Conservation (phyloP, 2,888 invertebrate species). For the Mesorhabditis sp. region DNA sequence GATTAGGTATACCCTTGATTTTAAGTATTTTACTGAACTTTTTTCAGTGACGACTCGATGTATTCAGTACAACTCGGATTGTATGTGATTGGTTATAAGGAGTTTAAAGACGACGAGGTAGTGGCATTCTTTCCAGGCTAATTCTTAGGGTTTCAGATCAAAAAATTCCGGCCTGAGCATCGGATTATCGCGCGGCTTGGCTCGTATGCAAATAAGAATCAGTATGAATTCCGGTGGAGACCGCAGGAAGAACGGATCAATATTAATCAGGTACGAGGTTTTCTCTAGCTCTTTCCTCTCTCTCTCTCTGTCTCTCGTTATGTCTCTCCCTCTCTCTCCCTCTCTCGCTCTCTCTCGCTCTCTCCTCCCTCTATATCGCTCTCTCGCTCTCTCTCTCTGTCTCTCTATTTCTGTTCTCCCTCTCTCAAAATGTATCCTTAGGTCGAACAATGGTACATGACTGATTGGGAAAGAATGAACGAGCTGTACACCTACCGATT, state of each 20-base stretch:
- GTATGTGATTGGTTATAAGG: slow-evolving; percentile 55
- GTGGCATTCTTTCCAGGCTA: slow-evolving; percentile 23
- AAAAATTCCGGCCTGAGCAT: slow-evolving; percentile 55
- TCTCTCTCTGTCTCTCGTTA: too few species aligned
- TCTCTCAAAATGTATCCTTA: too few species aligned
- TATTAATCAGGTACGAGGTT: slow-evolving; percentile 37
- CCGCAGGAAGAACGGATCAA: slow-evolving; percentile 55
- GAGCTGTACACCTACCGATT: slow-evolving; percentile 53
- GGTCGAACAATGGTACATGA: slow-evolving; percentile 55
- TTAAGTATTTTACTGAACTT: neutral
- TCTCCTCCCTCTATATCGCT: too few species aligned
- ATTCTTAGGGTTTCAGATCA: slow-evolving; percentile 38
- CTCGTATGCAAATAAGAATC: slow-evolving; percentile 52
- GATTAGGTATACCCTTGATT: neutral
- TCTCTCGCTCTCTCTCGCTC: too few species aligned
- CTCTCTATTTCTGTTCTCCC: too few species aligned
- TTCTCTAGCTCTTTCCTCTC: neutral
- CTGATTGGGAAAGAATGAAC: slow-evolving; percentile 54
- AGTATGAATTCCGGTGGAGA: slow-evolving; percentile 47
- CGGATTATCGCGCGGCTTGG: slow-evolving; percentile 45
- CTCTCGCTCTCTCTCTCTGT: too few species aligned
- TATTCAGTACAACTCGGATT: slow-evolving; percentile 51
- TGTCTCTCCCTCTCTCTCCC: too few species aligned
- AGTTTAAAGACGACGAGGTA: slow-evolving; percentile 47
- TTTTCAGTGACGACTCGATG: slow-evolving; percentile 46